Evolutionary conservation across 2,113 vertebrate species (phyloP).

Genomic region (Manacus vitellinus): DNA sequence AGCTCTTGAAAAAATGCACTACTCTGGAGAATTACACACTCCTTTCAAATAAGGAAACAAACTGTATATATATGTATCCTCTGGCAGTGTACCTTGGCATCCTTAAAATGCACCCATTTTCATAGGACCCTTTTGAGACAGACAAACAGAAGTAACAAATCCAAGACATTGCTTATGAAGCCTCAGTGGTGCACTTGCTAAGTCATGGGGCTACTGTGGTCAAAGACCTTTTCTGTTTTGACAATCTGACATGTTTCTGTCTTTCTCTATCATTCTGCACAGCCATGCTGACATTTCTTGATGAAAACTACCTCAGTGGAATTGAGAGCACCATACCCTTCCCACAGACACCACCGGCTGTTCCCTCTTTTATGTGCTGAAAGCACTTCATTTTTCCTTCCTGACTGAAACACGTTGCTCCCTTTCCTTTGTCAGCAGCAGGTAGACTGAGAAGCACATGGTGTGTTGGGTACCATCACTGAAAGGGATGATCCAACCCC

Average conservation of each 20-base stretch:
- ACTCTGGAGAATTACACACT: background rate
- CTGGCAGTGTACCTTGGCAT: background rate
- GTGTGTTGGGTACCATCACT: background rate
- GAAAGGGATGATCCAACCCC: background rate
- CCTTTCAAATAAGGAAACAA: background rate
- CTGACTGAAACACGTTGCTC: background rate
- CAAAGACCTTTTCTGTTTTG: background rate
- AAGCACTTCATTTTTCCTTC: background rate
- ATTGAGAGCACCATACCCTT: background rate
- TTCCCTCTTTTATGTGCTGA: background rate
- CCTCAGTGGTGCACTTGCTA: background rate
- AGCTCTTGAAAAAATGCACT: background rate
- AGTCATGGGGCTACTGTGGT: background rate
- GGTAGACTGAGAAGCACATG: rapidly evolving
- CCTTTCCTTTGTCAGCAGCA: background rate
- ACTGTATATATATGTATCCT: background rate
- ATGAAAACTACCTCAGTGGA: background rate
- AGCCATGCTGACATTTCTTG: background rate
- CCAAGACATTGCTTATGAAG: background rate
- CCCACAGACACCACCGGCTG: background rate
- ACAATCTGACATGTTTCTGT: background rate
- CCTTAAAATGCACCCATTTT: background rate
- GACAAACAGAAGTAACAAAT: background rate
- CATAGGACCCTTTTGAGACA: background rate
- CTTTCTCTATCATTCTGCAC: background rate